Conservation (phyloP, 2,113 vertebrate genomes). For the Antechinus stuartii region DNA sequence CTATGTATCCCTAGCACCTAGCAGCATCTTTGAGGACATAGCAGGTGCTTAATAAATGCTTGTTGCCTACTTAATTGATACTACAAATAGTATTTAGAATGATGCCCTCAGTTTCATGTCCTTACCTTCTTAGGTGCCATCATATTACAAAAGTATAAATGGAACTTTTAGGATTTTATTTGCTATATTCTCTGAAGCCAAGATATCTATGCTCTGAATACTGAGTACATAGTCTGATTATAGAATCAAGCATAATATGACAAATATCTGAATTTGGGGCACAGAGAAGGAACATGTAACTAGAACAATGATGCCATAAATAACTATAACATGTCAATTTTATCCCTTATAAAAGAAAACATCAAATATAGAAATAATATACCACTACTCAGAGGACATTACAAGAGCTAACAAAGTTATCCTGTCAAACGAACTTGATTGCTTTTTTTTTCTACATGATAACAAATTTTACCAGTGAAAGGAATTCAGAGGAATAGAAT, state of each 20-base stretch:
- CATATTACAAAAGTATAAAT: neutral
- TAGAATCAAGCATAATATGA: conserved; percentile 44
- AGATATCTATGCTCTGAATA: neutral
- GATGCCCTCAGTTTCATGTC: neutral
- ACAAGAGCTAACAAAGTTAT: conserved; percentile 28
- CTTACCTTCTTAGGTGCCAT: neutral
- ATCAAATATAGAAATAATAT: conserved; percentile 54
- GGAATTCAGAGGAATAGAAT: conserved; percentile 45
- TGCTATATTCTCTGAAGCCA: neutral
- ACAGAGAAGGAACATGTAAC: neutral
- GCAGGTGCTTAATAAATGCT: neutral
- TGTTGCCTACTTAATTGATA: neutral
- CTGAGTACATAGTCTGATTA: neutral
- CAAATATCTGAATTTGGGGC: neutral
- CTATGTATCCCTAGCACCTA: neutral
- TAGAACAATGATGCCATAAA: conserved; percentile 21
- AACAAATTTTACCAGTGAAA: conserved; percentile 22
- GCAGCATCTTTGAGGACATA: neutral
- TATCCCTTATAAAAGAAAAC: conserved; percentile 16
- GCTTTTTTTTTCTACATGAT: conserved; percentile 30
- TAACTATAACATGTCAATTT: conserved; percentile 11
- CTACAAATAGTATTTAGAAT: neutral
- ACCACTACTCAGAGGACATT: conserved; percentile 29
- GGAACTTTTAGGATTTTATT: neutral
- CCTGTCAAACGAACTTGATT: conserved; percentile 39